Evolutionary conservation across 2,113 vertebrate species (phyloP).

Genomic region (Larimichthys polyactis): DNA sequence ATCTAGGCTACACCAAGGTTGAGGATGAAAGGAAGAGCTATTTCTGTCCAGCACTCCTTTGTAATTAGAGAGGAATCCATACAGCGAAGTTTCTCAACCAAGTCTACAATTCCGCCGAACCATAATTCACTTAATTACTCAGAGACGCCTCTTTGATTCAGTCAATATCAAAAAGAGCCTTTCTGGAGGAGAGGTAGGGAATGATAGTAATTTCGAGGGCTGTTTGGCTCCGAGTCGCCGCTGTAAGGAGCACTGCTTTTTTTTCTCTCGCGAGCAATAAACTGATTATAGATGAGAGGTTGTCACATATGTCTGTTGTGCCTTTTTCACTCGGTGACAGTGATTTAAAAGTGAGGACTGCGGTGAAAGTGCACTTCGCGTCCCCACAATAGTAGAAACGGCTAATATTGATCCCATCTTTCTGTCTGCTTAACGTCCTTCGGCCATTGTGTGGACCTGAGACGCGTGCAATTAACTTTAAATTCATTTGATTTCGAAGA

Average conservation of each 20-base stretch:
- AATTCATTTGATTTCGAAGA: constrained; percentile 23
- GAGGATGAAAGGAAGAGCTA: constrained; percentile 70
- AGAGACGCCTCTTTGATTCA: constrained; percentile 71
- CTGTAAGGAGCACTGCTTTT: constrained; percentile 9
- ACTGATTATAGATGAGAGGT: constrained; percentile 65
- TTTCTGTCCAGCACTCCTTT: constrained; percentile 72
- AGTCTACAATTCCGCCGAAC: constrained; percentile 64
- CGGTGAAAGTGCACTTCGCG: constrained; percentile 42
- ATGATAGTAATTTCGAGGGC: constrained; percentile 71
- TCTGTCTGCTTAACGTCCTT: constrained; percentile 35
- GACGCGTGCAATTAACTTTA: constrained; percentile 28
- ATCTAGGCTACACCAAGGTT: constrained; percentile 59
- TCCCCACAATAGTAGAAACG: constrained; percentile 44
- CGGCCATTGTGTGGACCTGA: constrained; percentile 41
- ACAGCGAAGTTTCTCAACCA: constrained; percentile 57
- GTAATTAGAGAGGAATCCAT: constrained; percentile 77
- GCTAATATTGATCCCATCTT: constrained; percentile 65
- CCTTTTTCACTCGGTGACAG: constrained; percentile 44
- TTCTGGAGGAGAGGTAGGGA: constrained; percentile 62
- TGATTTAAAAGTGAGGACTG: constrained; percentile 52
- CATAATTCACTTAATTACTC: constrained; percentile 79
- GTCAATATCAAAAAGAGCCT: constrained; percentile 71
- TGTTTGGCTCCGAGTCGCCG: constrained; percentile 54
- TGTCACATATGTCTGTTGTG: constrained; percentile 62
- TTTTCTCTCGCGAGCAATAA: constrained; percentile 50